Evolutionary conservation across 2,888 invertebrate species (phyloP), one percentile per base, ranked within the genome.

Genomic region (Ormia ochracea): DNA sequence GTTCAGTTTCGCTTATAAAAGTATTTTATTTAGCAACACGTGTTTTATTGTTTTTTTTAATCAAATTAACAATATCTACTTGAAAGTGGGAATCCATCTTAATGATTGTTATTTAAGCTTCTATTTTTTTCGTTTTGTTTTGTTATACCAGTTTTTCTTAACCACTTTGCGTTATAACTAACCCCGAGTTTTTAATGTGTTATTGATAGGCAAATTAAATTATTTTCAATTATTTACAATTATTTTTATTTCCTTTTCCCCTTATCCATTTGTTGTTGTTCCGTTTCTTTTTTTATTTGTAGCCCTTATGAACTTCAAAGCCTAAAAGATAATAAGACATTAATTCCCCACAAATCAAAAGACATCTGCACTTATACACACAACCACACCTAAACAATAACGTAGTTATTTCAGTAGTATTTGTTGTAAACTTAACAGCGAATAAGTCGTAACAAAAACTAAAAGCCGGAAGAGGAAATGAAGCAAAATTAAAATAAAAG

Each of bases 31-130:
- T 59, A 61, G 33, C 50, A 58, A 58, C 56, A 78, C 74, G 78
- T 79, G 74, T 79, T 79, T 79, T 79, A 74, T 79, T 79, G 78
- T 79, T 79, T 48, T 50, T 52, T 52, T 33, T 36, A 38, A 23
- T 17, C 17, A 56, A 66, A 66, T 68, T 68, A 68, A 56, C 68
- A 65, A 38, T 14, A 14, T 14, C 23, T n/a, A 26, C 9, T 10
- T 6, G 12, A 26, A 50, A 65, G 36, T 50, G 7, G n/a, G n/a
- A 31, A 21, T 31, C n/a, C 43, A 14, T 31, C 26, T n/a, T n/a
- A n/a, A n/a, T n/a, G n/a, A 26, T 45, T 6, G 4, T 4, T 6
- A 19, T 28, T 50, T 3, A n/a, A 50, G n/a, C 9, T 52, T 14
- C 9, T 26, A 5, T 41, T 17, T 23, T 12, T 38, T 9, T 43